These are phyloP conservation scores for Zoanthus sociatus DNA, from an alignment of 92 coral and sea anemone species.

Conservation along the genomic window DNA sequence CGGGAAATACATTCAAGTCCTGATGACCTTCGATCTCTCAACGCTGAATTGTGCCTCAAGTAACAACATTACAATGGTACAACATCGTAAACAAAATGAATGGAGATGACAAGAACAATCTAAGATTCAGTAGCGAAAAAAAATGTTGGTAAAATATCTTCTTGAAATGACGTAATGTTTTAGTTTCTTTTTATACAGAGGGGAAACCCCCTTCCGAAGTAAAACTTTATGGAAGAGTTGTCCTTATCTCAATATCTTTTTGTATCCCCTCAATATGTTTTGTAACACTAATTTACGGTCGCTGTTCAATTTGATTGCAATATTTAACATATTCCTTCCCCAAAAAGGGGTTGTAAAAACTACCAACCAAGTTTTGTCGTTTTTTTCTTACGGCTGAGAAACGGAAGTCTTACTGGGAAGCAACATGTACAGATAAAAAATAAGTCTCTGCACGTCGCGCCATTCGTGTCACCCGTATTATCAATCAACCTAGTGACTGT, in stretches of 20 bases:
- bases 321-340: neutral
- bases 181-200: conserved; percentile 11
- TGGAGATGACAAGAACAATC: conserved; percentile 9
- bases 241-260: conserved; percentile 5
- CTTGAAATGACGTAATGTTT: neutral
- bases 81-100: conserved; percentile 53
- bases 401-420: conserved; percentile 26
- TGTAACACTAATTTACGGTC: conserved; percentile 5
- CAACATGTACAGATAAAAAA: conserved; percentile 19
- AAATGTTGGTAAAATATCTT: neutral
- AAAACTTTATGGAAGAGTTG: conserved; percentile 3
- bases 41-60: conserved; percentile 22
- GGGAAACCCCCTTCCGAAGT: conserved; percentile 23
- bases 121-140: neutral
- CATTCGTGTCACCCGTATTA: conserved; percentile 31
- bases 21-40: conserved; percentile 40
- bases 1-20: neutral
- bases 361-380: neutral
- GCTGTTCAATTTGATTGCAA: neutral
- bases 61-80: conserved; percentile 52
- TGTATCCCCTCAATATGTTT: neutral
- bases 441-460: conserved; percentile 43
- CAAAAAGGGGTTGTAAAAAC: neutral
- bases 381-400: neutral
- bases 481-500: conserved; percentile 19